These are phyloP conservation scores for Netelia melanura DNA, from an alignment of 2,888 invertebrate species.

Conservation along the genomic window DNA sequence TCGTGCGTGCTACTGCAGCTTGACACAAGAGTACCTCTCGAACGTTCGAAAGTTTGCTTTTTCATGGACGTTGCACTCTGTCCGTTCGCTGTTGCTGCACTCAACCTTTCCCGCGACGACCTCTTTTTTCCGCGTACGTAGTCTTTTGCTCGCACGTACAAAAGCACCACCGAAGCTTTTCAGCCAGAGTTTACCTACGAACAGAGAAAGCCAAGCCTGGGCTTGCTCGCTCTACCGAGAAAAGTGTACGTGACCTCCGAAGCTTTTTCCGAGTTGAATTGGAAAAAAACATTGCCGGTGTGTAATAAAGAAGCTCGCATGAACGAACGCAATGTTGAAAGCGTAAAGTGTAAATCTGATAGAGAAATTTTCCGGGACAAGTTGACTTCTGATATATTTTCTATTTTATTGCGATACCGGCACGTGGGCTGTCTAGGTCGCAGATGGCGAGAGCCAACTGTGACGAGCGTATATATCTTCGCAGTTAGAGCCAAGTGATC, in stretches of 20 bases:
- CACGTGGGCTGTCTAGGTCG: no score
- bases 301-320: background rate
- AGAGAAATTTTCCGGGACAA: no score
- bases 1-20: conserved; percentile 13
- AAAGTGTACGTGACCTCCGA: conserved; percentile 62
- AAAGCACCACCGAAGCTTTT: conserved; percentile 35
- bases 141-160: conserved; percentile 60
- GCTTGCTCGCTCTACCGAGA: conserved; percentile 38
- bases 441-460: background rate
- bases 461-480: background rate
- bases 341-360: no score
- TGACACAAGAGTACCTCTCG: conserved; percentile 6
- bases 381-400: no score
- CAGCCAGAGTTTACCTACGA: conserved; percentile 56
- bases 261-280: conserved; percentile 18
- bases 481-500: conserved; percentile 23
- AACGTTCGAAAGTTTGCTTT: conserved; percentile 62
- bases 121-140: conserved; percentile 12
- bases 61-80: conserved; percentile 60
- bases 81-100: conserved; percentile 30
- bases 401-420: no score
- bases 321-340: no score
- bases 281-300: conserved; percentile 3
- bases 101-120: conserved; percentile 1
- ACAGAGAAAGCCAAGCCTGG: conserved; percentile 25